Percentiles rank a stretch among this genome's conserved stretches.
These are phyloP conservation scores for Tympanoctomys barrerae DNA, from an alignment of 2,797 vertebrate species.

Conservation along the genomic window DNA sequence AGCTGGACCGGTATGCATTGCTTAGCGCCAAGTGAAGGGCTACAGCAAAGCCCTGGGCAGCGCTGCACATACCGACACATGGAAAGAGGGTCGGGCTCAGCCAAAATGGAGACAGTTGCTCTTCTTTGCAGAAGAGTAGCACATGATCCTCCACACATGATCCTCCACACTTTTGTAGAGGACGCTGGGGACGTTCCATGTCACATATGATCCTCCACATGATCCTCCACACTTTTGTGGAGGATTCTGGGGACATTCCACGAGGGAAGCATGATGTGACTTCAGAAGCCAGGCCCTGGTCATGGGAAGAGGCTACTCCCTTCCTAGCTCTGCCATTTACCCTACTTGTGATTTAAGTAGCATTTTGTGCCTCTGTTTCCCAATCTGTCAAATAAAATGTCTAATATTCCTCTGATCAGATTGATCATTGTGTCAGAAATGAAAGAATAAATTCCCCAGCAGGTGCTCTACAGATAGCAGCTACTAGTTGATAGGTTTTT, in stretches of 20 bases:
- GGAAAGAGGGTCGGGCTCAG: no score
- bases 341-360: neutral
- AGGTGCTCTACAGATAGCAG: neutral
- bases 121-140: no score
- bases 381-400: neutral
- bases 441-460: accelerated
- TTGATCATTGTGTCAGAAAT: neutral
- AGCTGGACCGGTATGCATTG: no score
- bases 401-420: neutral
- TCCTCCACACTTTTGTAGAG: neutral
- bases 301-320: neutral
- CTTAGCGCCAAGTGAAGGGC: no score
- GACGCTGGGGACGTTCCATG: neutral
- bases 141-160: no score
- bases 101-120: no score
- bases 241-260: neutral
- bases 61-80: no score
- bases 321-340: neutral
- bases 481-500: no score
- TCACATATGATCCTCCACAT: no score
- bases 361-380: neutral
- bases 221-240: neutral
- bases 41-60: no score
- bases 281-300: neutral
- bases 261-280: neutral